phyloP scores from a whole-genome alignment of 2,113 vertebrate species.

The human (Homo sapiens) region DNA sequence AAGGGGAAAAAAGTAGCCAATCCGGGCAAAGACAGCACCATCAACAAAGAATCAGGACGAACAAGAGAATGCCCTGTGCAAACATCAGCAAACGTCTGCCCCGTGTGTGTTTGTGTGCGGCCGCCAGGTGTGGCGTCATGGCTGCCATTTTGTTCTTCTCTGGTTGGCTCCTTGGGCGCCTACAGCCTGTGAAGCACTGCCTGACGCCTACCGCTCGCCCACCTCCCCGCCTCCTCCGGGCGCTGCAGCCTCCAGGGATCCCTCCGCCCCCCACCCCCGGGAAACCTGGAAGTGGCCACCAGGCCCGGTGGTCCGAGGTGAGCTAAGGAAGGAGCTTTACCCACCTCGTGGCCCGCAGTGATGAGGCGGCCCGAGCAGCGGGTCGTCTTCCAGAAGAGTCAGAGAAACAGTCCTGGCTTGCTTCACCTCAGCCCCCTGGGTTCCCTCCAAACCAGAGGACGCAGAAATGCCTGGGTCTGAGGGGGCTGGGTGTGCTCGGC shows the following conservation, averaged over 20 bases:
- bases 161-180: not conserved
- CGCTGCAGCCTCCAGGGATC: not conserved
- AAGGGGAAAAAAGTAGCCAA: not conserved
- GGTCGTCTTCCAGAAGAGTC: not conserved
- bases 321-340: not conserved
- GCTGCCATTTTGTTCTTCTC: not conserved
- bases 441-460: not conserved
- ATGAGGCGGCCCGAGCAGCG: not conserved
- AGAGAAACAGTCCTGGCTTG: not conserved
- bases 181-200: not conserved
- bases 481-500: not conserved
- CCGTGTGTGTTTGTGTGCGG: not conserved
- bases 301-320: not conserved
- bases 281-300: not conserved
- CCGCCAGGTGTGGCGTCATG: not conserved
- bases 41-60: not conserved
- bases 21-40: not conserved
- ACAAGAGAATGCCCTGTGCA: not conserved
- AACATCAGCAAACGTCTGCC: not conserved
- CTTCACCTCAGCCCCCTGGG: not conserved
- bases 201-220: too few species aligned
- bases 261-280: not conserved
- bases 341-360: not conserved
- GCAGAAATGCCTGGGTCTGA: not conserved
- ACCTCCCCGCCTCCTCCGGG: not conserved